Base-by-base conservation (phyloP, 2,888 invertebrate species). In the Metalampra italica region DNA sequence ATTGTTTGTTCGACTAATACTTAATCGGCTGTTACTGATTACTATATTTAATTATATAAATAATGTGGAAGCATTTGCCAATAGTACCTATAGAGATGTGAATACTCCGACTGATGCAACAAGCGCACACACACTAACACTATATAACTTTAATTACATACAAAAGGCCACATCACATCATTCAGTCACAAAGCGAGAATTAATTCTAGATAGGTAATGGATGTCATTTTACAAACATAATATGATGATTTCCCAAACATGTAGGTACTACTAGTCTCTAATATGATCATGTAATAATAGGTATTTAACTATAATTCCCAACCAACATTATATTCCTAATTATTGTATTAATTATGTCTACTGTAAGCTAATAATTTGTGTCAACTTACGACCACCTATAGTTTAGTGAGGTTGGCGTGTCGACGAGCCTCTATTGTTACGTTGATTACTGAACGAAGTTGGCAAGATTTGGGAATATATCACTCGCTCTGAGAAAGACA, bases 91-190 rank as follows among this genome's bases (percentile, higher is more conserved):
- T 75, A 77, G 70, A 71, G 68, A 75, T 69, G 66, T 68, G 71
- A 68, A 62, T 73, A 75, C 64, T 75, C 66, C 71, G 77, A 74
- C 75, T 68, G 82, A 81, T 78, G 86, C 86, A 80, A 81, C 80
- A 86, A 86, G 85, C 88, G 69, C 81, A 78, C 81, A 77, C 84
- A 78, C 82, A 80, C 75, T 22, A 22, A 73, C 76, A 78, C 60
- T 74, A 76, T 75, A 74, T 71, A 22, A 22, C 67, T 74, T 77
- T 79, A 78, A 73, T 69, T 71, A 84, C 83, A 85, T 87, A 83
- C 83, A 86, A 87, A 80, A 89, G 89, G 89, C 89, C 89, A 88
- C 89, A 82, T 78, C 86, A 88, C 89, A 88, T 86, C 87, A 85
- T 88, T 84, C 89, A 87, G 84, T 89, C 88, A 88, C 87, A 78